Evolutionary conservation across 2,797 vertebrate genomes (phyloP), one percentile per base, ranked within the genome.

Genomic region (Caiman crocodilus): DNA sequence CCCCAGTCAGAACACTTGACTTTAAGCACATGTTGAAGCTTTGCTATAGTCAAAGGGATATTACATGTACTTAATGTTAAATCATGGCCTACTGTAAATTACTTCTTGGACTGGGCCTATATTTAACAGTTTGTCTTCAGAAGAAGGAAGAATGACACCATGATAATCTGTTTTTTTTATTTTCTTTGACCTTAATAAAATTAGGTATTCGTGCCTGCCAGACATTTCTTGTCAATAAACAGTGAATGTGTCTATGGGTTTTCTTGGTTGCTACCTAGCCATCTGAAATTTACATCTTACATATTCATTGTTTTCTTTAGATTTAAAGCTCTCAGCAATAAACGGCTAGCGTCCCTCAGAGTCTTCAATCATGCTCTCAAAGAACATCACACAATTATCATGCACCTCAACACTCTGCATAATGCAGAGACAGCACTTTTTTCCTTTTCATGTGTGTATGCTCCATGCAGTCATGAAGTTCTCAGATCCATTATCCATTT

Each of bases 11-110:
- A 76, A 94, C 93, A 63, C 63, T 90, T 32, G 21, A 21, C 17
- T 69, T n/a, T 90, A 93, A 90, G 92, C 93, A 93, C 79, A 90
- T 89, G 93, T 90, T 93, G 96, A 90, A 94, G 89, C 71, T 21
- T n/a, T 32, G 35, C 32, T 55, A 28, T 63, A 78, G 35, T 78
- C n/a, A 60, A 28, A 26, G 26, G 32, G 57, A 42, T 7, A 28
- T 58, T 57, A 35, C 60, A 56, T n/a, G 63, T 35, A 61, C 32
- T 42, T 42, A 71, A 71, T 13, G 20, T 30, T 67, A 16, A 35
- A 21, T 69, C 32, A 80, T 26, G 63, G 82, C 88, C 92, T 96
- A 87, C 91, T 82, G 79, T 50, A 61, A 90, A 86, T 14, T 67
- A 35, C 94, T 87, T 87, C 87, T 96, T 85, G 91, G 63, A 88